Evolutionary conservation across 2,797 vertebrate genomes (phyloP), one percentile per base, ranked within the genome.

Genomic region (Trachops cirrhosus): DNA sequence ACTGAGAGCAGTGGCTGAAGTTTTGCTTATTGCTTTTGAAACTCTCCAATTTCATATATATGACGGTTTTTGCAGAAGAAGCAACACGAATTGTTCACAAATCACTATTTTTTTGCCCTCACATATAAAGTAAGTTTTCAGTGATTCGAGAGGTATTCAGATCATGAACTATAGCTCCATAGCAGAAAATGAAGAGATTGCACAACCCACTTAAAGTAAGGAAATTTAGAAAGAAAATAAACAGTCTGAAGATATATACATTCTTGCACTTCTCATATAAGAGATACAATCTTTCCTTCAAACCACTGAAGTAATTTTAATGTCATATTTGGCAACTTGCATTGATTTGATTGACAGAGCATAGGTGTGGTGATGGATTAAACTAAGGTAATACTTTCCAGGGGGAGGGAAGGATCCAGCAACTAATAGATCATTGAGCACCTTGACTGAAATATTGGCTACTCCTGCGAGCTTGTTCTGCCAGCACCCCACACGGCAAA

Each of bases 1-100:
- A 93, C 85, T 74, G 83, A 97, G 94, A 94, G 52, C 88, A 57
- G 92, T 78, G 86, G 46, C 86, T 95, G 89, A 96, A 93, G 89
- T 96, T 97, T 97, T 89, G 96, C 94, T 97, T 96, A 97, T 93
- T 97, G 96, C 95, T 97, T 98, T 98, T 96, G 96, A 97, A 97
- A 91, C 75, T 48, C 77, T 73, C 14, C 18, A 22, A 39, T 90
- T 97, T 96, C 92, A 97, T 82, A 59, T 74, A 92, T 89, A 70
- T 87, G 85, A 75, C 87, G 91, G 92, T 64, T 95, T 80, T 92
- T 94, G 57, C 75, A 93, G 96, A 92, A 96, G 92, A 50, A 95
- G 54, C 64, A 50, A 37, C 24, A 46, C 0, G 8, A 3, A 6
- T 34, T 0, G 77, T 73, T 95, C 89, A 62, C 90, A 94, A 95